These are phyloP conservation scores for Micromesistius poutassou DNA, from an alignment of 2,797 vertebrate species.

Conservation along the genomic window DNA sequence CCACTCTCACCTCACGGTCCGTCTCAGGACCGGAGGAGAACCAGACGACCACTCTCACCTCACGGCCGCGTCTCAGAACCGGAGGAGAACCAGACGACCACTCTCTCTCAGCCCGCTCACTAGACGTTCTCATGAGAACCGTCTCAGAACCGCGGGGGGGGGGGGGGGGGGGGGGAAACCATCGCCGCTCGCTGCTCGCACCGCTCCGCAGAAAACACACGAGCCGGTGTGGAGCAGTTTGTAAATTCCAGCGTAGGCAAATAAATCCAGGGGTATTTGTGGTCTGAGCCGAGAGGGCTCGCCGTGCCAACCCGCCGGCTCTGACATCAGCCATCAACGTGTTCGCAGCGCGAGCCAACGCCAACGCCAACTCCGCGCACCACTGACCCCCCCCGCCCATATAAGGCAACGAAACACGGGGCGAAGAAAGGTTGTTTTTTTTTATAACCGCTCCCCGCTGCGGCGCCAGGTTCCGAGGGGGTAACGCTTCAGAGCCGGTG, in stretches of 20 bases:
- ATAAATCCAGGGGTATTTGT: conserved; percentile 72
- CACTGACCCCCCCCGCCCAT: not conserved
- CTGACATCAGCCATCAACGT: conserved; percentile 56
- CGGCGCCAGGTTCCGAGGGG: not conserved
- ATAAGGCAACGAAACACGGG: not conserved
- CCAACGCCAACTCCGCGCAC: conserved; percentile 58
- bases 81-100: too few relatives aligned
- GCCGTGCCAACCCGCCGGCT: conserved; percentile 57
- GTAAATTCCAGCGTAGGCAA: conserved; percentile 70
- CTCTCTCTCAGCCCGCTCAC: too few relatives aligned
- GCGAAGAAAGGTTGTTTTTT: not conserved
- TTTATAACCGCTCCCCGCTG: not conserved
- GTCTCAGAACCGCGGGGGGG: too few relatives aligned
- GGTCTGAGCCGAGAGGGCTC: conserved; percentile 57
- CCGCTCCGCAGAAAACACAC: conserved; percentile 69
- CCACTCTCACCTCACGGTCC: too few relatives aligned
- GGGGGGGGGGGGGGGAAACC: too few relatives aligned
- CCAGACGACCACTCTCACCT: too few relatives aligned
- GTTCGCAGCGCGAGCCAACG: not conserved
- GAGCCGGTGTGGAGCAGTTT: conserved; percentile 50
- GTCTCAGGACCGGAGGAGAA: too few relatives aligned
- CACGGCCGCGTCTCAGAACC: too few relatives aligned
- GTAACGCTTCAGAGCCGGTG: not conserved
- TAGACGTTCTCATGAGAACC: too few relatives aligned
- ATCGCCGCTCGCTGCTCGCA: conserved; percentile 36